Conservation (phyloP, 2,113 vertebrate genomes). For the Mola mola region DNA sequence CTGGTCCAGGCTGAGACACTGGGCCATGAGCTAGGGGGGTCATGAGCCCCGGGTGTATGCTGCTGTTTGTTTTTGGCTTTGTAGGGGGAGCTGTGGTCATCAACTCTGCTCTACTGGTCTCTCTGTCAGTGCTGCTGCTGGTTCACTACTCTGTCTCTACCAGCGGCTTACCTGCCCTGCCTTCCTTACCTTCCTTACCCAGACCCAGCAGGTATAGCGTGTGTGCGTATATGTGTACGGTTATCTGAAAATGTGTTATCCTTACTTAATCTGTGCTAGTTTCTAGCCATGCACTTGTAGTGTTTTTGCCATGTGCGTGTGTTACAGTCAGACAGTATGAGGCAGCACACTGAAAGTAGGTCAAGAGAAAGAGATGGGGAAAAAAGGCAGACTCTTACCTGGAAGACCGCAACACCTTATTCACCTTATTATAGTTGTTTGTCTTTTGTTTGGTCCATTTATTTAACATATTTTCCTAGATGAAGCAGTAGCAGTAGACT, state of each 20-base stretch:
- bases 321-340: slow-evolving; percentile 27
- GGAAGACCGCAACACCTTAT: not conserved
- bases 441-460: not conserved
- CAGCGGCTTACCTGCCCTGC: slow-evolving; percentile 89
- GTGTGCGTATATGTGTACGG: not conserved
- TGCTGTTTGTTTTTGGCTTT: slow-evolving; percentile 99
- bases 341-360: slow-evolving; percentile 54
- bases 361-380: slow-evolving; percentile 22
- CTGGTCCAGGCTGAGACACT: slow-evolving; percentile 67
- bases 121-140: slow-evolving; percentile 96
- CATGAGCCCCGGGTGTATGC: slow-evolving; percentile 99
- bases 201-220: slow-evolving; percentile 90
- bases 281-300: slow-evolving; percentile 26
- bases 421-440: not conserved
- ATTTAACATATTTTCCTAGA: not conserved
- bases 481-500: not conserved
- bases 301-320: slow-evolving; percentile 47
- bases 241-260: not conserved
- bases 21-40: slow-evolving; percentile 90
- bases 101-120: slow-evolving; percentile 97
- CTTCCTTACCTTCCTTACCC: slow-evolving; percentile 86
- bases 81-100: slow-evolving; percentile 99
- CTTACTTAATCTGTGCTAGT: not conserved
- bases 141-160: slow-evolving; percentile 97
- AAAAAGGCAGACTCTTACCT: slow-evolving; percentile 17